A percentile compares a stretch with the other conserved stretches of the same genome.
These are phyloP conservation scores for Aldabrachelys gigantea DNA, from an alignment of 2,113 vertebrate species.

Conservation along the genomic window DNA sequence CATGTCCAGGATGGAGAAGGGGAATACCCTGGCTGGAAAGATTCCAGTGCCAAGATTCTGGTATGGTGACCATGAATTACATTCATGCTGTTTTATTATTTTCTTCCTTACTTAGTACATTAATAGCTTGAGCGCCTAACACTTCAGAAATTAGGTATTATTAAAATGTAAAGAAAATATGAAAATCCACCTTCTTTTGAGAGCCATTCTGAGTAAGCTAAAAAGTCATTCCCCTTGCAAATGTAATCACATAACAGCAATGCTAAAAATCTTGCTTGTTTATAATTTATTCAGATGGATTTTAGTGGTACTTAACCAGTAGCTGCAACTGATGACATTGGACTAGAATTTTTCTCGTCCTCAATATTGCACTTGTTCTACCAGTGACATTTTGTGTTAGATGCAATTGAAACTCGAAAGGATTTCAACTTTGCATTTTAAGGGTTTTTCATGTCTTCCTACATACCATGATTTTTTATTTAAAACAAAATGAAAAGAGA, in stretches of 20 bases:
- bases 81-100: not conserved
- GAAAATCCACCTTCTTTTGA: not conserved
- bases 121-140: not conserved
- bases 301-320: not conserved
- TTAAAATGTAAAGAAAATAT: not conserved
- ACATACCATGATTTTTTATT: not conserved
- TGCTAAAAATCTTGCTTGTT: not conserved
- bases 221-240: not conserved
- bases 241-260: not conserved
- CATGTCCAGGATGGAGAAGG: not conserved
- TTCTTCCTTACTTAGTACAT: not conserved
- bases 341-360: not conserved
- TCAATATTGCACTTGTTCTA: not conserved
- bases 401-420: not conserved
- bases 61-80: not conserved
- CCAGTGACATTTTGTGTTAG: not conserved
- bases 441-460: not conserved
- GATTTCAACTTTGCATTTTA: not conserved
- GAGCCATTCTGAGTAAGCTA: not conserved
- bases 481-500: not conserved
- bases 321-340: not conserved
- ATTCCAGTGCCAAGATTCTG: not conserved
- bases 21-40: not conserved
- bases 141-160: not conserved
- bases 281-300: not conserved